Conservation (phyloP, 2,113 vertebrate species). For the Oplegnathus fasciatus region DNA sequence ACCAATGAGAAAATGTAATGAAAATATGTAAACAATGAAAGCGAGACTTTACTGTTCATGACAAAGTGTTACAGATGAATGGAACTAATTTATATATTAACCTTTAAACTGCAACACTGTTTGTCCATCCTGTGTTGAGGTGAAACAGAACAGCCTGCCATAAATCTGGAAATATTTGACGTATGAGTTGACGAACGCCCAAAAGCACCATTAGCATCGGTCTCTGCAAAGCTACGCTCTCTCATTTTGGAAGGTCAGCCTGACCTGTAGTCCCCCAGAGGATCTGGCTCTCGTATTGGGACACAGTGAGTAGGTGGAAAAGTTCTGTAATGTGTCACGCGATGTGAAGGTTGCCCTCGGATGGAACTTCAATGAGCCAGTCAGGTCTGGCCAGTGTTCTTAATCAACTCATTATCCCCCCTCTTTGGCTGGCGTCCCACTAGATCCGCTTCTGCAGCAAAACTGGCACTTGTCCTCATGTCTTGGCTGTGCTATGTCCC, state of each 20-base stretch:
- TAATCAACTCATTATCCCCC: constrained; percentile 38
- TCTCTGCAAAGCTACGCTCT: too few relatives aligned
- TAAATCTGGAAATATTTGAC: background rate
- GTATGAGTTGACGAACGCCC: background rate
- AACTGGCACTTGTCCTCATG: constrained; percentile 4
- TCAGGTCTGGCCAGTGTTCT: constrained; percentile 50
- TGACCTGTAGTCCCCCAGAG: background rate
- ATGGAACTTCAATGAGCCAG: constrained; percentile 15
- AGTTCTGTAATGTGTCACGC: background rate
- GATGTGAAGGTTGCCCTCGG: background rate
- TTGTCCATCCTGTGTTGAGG: background rate
- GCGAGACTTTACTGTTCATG: background rate
- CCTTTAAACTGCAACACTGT: background rate
- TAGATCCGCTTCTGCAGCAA: constrained; percentile 46
- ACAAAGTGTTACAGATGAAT: background rate
- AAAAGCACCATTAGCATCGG: background rate
- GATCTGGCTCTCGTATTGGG: background rate
- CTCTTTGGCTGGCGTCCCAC: background rate
- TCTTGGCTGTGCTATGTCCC: background rate
- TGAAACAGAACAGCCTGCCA: background rate
- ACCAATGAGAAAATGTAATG: background rate
- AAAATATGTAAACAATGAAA: background rate
- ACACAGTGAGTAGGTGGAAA: background rate
- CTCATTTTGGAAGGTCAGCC: background rate
- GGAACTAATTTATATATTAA: background rate